Evolutionary conservation across 30 jellyfish, hydroid and myxozoan genomes (phyloP).

Genomic region (Turritopsis dohrnii): DNA sequence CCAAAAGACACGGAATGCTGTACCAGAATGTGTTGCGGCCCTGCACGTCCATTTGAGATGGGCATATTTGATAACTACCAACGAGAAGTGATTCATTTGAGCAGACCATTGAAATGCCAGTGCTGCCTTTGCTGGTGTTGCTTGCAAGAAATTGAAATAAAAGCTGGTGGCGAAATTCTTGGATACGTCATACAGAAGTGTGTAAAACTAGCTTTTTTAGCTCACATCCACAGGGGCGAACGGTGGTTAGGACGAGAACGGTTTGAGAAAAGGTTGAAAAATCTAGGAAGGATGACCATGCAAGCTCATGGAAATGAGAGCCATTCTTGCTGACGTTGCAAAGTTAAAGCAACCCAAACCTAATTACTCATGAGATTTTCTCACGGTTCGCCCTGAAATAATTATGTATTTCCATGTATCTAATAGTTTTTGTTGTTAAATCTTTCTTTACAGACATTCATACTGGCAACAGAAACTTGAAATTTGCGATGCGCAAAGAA

Average conservation of each 20-base stretch:
- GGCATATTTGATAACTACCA: slow-evolving; percentile 46
- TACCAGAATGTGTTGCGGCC: slow-evolving; percentile 53
- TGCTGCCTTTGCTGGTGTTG: slow-evolving; percentile 60
- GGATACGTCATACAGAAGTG: slow-evolving; percentile 12
- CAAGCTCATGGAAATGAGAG: no score
- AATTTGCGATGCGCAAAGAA: slow-evolving; percentile 10
- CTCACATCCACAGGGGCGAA: no score
- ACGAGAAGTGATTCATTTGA: slow-evolving; percentile 48
- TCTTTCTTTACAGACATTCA: slow-evolving; percentile 13
- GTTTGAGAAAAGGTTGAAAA: no score
- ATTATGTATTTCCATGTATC: no score
- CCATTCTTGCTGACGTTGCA: no score
- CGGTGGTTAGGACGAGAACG: no score
- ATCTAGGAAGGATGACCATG: no score
- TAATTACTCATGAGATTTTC: no score
- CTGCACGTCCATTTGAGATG: slow-evolving; percentile 61
- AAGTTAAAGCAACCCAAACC: no score
- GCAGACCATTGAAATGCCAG: slow-evolving; percentile 51
- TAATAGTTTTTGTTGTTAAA: no score
- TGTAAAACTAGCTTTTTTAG: no score
- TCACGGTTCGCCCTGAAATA: no score
- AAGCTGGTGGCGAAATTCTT: slow-evolving; percentile 18
- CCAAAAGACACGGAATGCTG: slow-evolving; percentile 55
- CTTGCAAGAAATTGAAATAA: slow-evolving; percentile 51
- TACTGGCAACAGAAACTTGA: slow-evolving; percentile 18